A percentile compares a stretch with the other conserved stretches of the same genome.
Conservation (phyloP, 2,113 vertebrate species). For the Colossoma macropomum region DNA sequence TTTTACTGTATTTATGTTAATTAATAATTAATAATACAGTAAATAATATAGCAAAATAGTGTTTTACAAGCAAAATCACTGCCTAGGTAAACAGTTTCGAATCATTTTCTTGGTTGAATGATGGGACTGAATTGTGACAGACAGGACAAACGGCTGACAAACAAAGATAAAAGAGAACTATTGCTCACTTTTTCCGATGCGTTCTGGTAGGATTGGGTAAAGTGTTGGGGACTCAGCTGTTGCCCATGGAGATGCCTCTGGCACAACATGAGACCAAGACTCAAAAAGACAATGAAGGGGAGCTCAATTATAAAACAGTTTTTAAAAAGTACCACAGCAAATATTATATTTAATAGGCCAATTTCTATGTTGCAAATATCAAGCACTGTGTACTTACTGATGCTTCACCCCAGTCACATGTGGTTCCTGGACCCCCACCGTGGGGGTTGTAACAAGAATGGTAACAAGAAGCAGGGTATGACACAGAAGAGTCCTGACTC, state of each 20-base stretch:
- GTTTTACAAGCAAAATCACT: no score
- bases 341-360: background rate
- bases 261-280: slow-evolving; percentile 71
- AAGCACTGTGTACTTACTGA: slow-evolving; percentile 74
- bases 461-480: slow-evolving; percentile 75
- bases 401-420: slow-evolving; percentile 79
- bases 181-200: slow-evolving; percentile 82
- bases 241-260: slow-evolving; percentile 76
- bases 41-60: no score
- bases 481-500: slow-evolving; percentile 72
- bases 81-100: no score
- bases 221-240: slow-evolving; percentile 71
- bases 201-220: slow-evolving; percentile 75
- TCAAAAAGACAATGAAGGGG: slow-evolving; percentile 46
- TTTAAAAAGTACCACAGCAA: background rate
- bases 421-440: slow-evolving; percentile 65
- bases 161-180: no score
- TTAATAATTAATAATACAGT: no score
- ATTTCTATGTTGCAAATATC: background rate
- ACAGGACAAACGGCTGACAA: no score
- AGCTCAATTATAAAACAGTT: slow-evolving; percentile 9
- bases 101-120: no score
- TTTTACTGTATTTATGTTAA: no score
- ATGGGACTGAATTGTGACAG: no score
- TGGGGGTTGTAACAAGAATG: slow-evolving; percentile 62